phyloP scores from a whole-genome alignment of 2,888 invertebrate species.

The Thymelicus acteon region DNA sequence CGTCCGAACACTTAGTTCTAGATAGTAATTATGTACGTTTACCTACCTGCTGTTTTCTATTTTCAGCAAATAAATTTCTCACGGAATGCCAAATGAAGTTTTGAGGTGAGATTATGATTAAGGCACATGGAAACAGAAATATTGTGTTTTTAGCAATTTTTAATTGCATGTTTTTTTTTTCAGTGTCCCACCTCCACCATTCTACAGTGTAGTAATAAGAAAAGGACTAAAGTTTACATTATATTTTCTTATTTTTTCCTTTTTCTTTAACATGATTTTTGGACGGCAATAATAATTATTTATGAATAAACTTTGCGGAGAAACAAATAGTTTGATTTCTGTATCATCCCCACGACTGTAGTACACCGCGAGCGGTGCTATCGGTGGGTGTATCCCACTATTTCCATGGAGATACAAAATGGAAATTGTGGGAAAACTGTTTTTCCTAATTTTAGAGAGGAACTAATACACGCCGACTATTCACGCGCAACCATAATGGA shows the following conservation, averaged over 20 bases:
- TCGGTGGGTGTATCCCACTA: no score
- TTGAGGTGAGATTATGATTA: constrained; percentile 17
- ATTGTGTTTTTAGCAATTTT: background rate
- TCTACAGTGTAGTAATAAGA: constrained; percentile 52
- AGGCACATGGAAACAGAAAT: background rate
- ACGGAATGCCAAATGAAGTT: constrained; percentile 2
- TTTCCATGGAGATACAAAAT: no score
- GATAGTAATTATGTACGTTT: constrained; percentile 5
- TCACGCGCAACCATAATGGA: no score
- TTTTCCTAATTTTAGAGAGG: no score
- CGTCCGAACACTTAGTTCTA: background rate
- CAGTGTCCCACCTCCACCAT: constrained; percentile 63
- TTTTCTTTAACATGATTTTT: constrained; percentile 69
- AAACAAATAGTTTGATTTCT: background rate
- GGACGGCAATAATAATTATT: constrained; percentile 49
- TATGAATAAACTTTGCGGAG: constrained; percentile 11
- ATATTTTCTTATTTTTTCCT: constrained; percentile 71
- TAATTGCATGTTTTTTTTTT: constrained; percentile 48
- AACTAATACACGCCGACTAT: no score
- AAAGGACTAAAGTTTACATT: constrained; percentile 63
- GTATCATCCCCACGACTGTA: no score
- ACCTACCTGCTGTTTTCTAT: constrained; percentile 44
- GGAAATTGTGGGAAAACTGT: no score
- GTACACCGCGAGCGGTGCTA: no score
- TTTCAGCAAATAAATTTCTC: constrained; percentile 58